A percentile compares a stretch with the other conserved stretches of the same genome.
Evolutionary conservation across 1,140 invertebrate species (phyloP).

Genomic region (Dendrolimus punctatus): DNA sequence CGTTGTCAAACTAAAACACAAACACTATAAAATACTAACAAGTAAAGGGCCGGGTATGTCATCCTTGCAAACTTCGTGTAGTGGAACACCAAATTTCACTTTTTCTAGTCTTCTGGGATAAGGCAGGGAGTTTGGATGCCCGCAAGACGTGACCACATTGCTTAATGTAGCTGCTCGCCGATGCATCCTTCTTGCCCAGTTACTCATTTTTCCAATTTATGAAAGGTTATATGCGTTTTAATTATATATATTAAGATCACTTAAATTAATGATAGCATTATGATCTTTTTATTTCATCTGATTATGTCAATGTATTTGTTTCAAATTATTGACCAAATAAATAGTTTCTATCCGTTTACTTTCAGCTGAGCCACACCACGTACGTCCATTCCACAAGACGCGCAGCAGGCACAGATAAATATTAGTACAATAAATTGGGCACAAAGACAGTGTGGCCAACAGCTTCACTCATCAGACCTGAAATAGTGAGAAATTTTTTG

Average conservation of each 20-base stretch:
- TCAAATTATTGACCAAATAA: no score
- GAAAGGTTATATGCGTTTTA: conserved; percentile 1
- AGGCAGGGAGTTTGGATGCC: conserved; percentile 79
- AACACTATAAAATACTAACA: conserved; percentile 72
- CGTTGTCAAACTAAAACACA: conserved; percentile 11
- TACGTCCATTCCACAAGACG: no score
- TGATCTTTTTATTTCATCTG: background rate
- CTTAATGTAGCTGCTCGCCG: conserved; percentile 88
- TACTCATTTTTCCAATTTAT: conserved; percentile 78
- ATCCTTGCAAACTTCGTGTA: conserved; percentile 93
- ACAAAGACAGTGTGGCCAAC: no score
- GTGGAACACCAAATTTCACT: conserved; percentile 92
- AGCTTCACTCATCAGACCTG: no score
- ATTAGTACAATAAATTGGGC: no score
- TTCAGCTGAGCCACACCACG: no score
- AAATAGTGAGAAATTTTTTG: no score
- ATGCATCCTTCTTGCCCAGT: conserved; percentile 92
- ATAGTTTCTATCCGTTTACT: no score
- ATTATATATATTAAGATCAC: background rate
- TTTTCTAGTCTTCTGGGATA: conserved; percentile 90
- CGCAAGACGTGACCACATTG: conserved; percentile 92
- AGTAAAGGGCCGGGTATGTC: conserved; percentile 93
- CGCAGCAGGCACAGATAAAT: no score
- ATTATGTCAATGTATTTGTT: background rate
- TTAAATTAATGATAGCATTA: conserved; percentile 1